Conservation (phyloP, 2,113 vertebrate species). For the Sialia sialis region DNA sequence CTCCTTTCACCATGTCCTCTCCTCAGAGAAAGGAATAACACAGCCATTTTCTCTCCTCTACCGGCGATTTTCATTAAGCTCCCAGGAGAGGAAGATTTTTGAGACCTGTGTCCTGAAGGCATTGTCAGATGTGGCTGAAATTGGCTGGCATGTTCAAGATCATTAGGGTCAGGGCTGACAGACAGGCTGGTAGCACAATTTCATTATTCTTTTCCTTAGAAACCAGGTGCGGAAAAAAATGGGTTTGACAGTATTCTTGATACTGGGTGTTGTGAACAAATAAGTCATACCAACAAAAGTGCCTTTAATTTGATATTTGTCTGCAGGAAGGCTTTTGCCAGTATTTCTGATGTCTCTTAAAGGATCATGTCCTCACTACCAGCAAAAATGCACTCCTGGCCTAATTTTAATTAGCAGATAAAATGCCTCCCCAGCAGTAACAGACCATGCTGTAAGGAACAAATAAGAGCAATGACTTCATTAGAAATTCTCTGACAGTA, state of each 20-base stretch:
- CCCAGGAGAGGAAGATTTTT: constrained; percentile 2
- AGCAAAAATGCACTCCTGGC: not conserved
- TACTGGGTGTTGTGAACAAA: not conserved
- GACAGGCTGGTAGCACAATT: not conserved
- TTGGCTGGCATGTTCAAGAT: constrained; percentile 23
- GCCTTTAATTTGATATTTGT: not conserved
- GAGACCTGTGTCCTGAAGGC: constrained; percentile 9
- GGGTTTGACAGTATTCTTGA: not conserved
- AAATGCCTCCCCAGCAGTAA: not conserved
- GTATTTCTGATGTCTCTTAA: not conserved
- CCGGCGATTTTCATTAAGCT: not conserved
- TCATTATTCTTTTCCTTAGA: not conserved
- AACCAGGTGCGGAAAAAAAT: not conserved
- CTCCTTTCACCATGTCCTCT: not conserved
- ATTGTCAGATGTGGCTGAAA: constrained; percentile 12
- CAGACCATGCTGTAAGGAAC: not conserved
- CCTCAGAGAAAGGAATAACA: not conserved
- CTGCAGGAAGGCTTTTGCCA: not conserved
- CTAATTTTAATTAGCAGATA: not conserved
- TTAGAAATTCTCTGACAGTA: not conserved
- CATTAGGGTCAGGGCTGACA: constrained; percentile 14
- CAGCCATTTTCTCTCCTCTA: not conserved
- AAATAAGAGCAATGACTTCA: not conserved
- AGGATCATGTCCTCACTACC: not conserved
- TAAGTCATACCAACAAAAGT: not conserved